Conservation (phyloP, 2,797 vertebrate genomes). For the Acanthiza pusilla region DNA sequence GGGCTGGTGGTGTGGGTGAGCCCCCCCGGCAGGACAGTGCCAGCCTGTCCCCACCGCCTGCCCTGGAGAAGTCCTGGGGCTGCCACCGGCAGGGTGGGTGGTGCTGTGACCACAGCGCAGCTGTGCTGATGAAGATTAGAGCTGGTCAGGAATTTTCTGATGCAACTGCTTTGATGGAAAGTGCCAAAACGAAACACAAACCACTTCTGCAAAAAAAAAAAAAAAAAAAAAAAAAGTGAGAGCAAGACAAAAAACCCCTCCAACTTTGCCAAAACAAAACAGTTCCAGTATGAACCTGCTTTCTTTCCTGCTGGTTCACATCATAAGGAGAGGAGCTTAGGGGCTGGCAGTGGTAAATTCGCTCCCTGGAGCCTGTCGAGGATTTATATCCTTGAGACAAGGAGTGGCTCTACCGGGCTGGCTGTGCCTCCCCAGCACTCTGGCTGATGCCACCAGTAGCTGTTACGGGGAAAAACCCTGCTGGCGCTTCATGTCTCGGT, state of each 20-base stretch:
- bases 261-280: slow-evolving; percentile 15
- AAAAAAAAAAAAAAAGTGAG: neutral
- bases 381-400: slow-evolving; percentile 10
- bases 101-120: neutral
- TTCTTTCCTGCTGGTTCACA: neutral
- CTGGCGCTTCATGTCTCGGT: neutral
- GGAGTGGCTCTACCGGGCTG: neutral
- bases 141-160: slow-evolving; percentile 57
- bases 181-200: neutral
- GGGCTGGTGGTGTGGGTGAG: accelerated
- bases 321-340: neutral
- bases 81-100: neutral
- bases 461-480: neutral
- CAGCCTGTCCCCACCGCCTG: accelerated
- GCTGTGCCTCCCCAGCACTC: neutral
- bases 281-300: slow-evolving; percentile 37
- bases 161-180: slow-evolving; percentile 51
- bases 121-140: slow-evolving; percentile 34
- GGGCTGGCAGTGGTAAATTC: neutral
- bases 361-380: neutral
- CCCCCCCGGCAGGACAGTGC: neutral
- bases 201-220: neutral
- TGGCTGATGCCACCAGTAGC: slow-evolving; percentile 7
- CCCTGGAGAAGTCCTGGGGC: neutral
- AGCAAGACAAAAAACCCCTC: neutral